A percentile compares a stretch with the other conserved stretches of the same genome.
phyloP scores from a whole-genome alignment of 2,888 invertebrate genomes.

The Drosophila formosana region DNA sequence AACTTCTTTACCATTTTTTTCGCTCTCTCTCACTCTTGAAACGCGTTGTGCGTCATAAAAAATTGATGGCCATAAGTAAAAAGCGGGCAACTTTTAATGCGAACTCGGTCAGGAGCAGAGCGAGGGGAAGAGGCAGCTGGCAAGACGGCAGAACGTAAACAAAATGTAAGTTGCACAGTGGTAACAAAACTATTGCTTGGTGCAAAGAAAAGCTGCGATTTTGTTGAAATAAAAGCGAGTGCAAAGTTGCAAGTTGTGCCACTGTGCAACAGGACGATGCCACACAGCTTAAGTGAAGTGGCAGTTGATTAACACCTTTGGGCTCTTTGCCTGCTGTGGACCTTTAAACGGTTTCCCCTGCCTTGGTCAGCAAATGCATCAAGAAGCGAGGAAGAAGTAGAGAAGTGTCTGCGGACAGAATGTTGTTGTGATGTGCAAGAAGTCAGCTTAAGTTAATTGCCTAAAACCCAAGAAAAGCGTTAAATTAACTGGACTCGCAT shows the following conservation, averaged over 20 bases:
- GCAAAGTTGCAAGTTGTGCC: slow-evolving; percentile 4
- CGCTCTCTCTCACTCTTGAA: background rate
- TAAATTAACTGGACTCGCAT: background rate
- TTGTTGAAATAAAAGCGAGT: background rate
- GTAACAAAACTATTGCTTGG: background rate
- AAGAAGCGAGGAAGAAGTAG: too few relatives aligned
- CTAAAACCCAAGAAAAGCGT: slow-evolving; percentile 49
- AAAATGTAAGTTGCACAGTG: slow-evolving; percentile 53
- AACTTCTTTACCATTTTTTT: slow-evolving; percentile 34
- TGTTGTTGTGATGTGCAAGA: background rate
- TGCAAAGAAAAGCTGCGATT: too few relatives aligned
- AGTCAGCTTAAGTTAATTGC: slow-evolving; percentile 54
- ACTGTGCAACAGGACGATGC: slow-evolving; percentile 43
- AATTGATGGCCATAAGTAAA: slow-evolving; percentile 76
- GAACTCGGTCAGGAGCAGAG: slow-evolving; percentile 23
- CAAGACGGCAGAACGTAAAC: slow-evolving; percentile 27
- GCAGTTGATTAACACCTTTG: slow-evolving; percentile 67
- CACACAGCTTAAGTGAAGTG: slow-evolving; percentile 41
- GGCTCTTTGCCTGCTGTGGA: slow-evolving; percentile 23
- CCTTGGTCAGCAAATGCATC: slow-evolving; percentile 17
- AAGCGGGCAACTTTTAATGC: slow-evolving; percentile 69
- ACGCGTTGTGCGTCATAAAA: slow-evolving; percentile 72
- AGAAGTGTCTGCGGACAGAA: slow-evolving; percentile 3
- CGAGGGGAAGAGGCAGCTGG: background rate
- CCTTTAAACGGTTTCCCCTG: slow-evolving; percentile 50